Percentiles rank a stretch among this genome's conserved stretches.
Evolutionary conservation across 2,888 invertebrate genomes (phyloP).

Genomic region (Drosophila pseudotakahashii): DNA sequence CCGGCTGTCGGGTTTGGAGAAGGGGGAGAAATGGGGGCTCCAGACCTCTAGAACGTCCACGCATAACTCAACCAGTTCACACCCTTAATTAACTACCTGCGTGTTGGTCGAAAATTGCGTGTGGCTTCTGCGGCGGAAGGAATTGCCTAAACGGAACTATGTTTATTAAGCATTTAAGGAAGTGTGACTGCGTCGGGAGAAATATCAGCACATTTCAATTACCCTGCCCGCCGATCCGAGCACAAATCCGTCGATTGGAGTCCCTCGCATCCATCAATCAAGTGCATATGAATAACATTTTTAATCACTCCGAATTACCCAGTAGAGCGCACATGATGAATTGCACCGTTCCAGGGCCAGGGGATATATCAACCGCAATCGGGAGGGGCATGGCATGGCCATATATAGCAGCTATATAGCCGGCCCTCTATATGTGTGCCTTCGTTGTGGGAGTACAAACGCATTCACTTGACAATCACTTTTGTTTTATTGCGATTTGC

Average conservation of each 20-base stretch:
- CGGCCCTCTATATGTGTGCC: conserved; percentile 6
- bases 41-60: conserved; percentile 32
- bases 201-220: conserved; percentile 24
- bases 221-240: conserved; percentile 10
- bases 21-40: conserved; percentile 23
- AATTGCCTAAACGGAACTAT: conserved; percentile 62
- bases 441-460: conserved; percentile 60
- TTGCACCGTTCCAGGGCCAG: conserved; percentile 57
- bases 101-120: conserved; percentile 69
- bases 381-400: neutral
- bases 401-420: neutral
- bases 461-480: conserved; percentile 78
- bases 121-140: conserved; percentile 43
- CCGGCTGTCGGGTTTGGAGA: conserved; percentile 24
- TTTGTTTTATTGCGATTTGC: conserved; percentile 76
- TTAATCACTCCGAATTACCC: conserved; percentile 74
- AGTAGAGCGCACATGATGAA: conserved; percentile 77
- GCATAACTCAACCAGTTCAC: conserved; percentile 82
- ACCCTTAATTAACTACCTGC: conserved; percentile 82
- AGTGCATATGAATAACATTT: conserved; percentile 69
- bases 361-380: conserved; percentile 19
- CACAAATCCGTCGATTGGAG: conserved; percentile 42
- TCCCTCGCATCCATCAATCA: conserved; percentile 63
- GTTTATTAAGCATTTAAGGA: conserved; percentile 68
- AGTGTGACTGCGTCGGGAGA: conserved; percentile 36